A percentile compares a stretch with the other conserved stretches of the same genome.
Evolutionary conservation across 2,113 vertebrate genomes (phyloP).

Genomic region (Rana temporaria): DNA sequence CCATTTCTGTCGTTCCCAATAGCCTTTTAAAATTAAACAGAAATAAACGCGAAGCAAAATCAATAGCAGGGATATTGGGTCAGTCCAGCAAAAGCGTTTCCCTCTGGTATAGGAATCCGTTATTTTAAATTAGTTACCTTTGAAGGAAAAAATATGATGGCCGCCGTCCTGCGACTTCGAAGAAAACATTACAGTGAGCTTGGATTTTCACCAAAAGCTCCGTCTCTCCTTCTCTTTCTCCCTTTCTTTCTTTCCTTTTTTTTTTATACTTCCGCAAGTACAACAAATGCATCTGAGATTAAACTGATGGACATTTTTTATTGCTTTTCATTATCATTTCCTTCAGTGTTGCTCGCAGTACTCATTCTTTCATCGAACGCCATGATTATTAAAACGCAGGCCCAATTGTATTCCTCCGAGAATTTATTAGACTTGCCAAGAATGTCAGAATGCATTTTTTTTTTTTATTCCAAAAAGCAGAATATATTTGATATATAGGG

Average conservation of each 20-base stretch:
- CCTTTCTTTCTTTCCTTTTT: background rate
- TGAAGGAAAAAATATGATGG: background rate
- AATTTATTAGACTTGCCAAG: constrained; percentile 28
- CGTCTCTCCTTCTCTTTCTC: too few species aligned
- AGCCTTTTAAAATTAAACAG: constrained; percentile 32
- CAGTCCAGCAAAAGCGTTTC: background rate
- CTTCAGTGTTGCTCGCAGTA: constrained; percentile 14
- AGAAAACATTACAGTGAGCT: constrained; percentile 32
- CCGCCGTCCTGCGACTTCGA: constrained; percentile 30
- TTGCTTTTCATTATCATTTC: constrained; percentile 55
- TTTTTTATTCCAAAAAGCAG: constrained; percentile 2
- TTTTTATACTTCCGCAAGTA: background rate
- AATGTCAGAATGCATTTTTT: constrained; percentile 6
- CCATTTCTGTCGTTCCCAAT: background rate
- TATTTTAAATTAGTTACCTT: constrained; percentile 2
- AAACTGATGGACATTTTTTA: constrained; percentile 55
- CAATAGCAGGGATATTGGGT: background rate
- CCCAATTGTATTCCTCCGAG: constrained; percentile 13
- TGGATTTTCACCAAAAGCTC: constrained; percentile 41
- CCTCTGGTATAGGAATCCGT: background rate
- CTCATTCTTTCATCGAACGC: constrained; percentile 44
- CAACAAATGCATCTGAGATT: constrained; percentile 52
- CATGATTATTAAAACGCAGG: constrained; percentile 45
- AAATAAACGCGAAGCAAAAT: constrained; percentile 8
- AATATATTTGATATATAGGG: background rate